phyloP scores from a whole-genome alignment of 2,888 invertebrate species.

The Leucoma salicis region DNA sequence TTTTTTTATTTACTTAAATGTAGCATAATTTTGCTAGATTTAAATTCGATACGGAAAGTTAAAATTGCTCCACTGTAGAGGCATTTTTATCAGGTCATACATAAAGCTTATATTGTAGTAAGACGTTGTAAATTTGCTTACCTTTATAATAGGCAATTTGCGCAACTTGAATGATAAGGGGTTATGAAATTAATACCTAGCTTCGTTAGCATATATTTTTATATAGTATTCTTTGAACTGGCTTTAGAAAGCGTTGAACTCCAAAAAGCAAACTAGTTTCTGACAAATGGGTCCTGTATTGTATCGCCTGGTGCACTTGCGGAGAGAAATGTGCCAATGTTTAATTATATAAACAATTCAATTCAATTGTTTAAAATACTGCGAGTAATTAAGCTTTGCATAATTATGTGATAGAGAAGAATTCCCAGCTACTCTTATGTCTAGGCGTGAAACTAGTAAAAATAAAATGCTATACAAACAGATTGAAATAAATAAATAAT shows the following conservation, averaged over 20 bases:
- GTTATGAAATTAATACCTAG: slow-evolving; percentile 24
- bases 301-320: slow-evolving; percentile 31
- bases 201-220: slow-evolving; percentile 14
- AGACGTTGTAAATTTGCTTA: slow-evolving; percentile 36
- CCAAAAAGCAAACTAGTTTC: slow-evolving; percentile 68
- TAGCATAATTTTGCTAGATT: slow-evolving; percentile 9
- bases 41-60: not conserved
- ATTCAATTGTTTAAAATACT: not conserved
- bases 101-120: slow-evolving; percentile 21
- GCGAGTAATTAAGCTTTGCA: too few relatives aligned
- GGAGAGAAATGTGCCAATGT: slow-evolving; percentile 24
- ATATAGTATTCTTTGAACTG: slow-evolving; percentile 23
- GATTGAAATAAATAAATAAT: too few relatives aligned
- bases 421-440: too few relatives aligned
- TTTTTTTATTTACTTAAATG: slow-evolving; percentile 13
- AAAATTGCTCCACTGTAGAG: slow-evolving; percentile 3
- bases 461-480: too few relatives aligned
- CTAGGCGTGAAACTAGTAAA: too few relatives aligned
- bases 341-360: slow-evolving; percentile 22
- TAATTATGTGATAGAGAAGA: too few relatives aligned
- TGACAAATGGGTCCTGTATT: slow-evolving; percentile 48
- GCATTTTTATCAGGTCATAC: slow-evolving; percentile 17
- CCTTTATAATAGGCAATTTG: slow-evolving; percentile 31
- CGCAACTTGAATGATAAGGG: slow-evolving; percentile 36
- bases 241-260: slow-evolving; percentile 61